These are phyloP conservation scores for Dusona sp. DNA, from an alignment of 2,888 invertebrate genomes.

Conservation along the genomic window DNA sequence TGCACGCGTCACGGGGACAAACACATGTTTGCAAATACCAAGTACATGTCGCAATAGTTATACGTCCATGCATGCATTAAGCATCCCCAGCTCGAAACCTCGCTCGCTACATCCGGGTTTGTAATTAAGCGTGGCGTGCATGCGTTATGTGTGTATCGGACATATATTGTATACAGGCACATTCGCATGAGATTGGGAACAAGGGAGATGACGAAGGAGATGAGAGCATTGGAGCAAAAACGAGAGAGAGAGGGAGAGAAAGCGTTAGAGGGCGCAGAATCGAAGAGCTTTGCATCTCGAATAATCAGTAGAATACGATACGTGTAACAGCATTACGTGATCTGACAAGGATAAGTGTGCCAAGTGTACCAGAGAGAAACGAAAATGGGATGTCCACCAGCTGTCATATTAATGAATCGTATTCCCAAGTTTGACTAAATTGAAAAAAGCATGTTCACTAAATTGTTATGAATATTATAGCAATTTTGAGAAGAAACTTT, in stretches of 20 bases:
- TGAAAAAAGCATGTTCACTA: neutral
- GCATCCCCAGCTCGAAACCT: conserved; percentile 17
- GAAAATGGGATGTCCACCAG: neutral
- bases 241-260: conserved; percentile 3
- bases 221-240: neutral
- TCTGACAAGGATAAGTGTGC: conserved; percentile 37
- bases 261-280: neutral
- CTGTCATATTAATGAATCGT: neutral
- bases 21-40: conserved; percentile 50
- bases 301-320: conserved; percentile 46
- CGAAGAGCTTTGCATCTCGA: conserved; percentile 48
- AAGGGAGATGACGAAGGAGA: conserved; percentile 40
- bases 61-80: conserved; percentile 36
- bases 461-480: neutral
- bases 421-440: neutral
- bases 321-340: conserved; percentile 47
- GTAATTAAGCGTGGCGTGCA: conserved; percentile 61
- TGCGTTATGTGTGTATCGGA: conserved; percentile 58
- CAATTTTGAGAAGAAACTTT: neutral
- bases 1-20: conserved; percentile 48
- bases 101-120: conserved; percentile 41
- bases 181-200: conserved; percentile 19
- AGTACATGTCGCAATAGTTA: conserved; percentile 28
- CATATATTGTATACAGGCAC: conserved; percentile 36
- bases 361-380: conserved; percentile 23